Evolutionary conservation across 2,113 vertebrate genomes (phyloP), one percentile per base, ranked within the genome.

Genomic region (Chionomys nivalis): DNA sequence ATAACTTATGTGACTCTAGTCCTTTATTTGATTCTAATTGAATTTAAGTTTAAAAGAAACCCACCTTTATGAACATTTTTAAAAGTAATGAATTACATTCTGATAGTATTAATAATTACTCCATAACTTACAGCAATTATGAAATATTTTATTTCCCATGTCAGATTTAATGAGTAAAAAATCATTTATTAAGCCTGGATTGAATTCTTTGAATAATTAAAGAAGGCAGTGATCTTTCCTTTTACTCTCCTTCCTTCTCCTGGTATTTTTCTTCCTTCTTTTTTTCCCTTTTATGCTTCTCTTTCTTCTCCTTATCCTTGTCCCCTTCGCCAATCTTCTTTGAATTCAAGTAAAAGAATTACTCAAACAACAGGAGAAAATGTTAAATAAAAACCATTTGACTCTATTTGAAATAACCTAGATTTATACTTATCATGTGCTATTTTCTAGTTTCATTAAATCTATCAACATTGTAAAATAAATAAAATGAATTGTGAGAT

Each of bases 41-140:
- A 61, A 93, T n/a, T 76, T 79, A 88, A 66, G 36, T 89, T 91
- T 58, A 21, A 55, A 72, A 89, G 75, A 68, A 91, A 73, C 66
- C 10, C 2, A 73, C 19, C 2, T 49, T 61, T 66, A 14, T 70
- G 36, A 92, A 95, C 36, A 0, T 33, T 81, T 90, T 21, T 8
- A 42, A 93, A 23, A 75, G 12, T 21, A 9, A 1, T 39, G 11
- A 92, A 72, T 77, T 26, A 33, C 75, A n/a, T 52, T 82, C 63
- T 89, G 55, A 76, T 21, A 79, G 28, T 44, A 82, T 3, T 39
- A 63, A 75, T 79, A 65, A 91, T 89, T 73, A 61, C 3, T 78
- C 39, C 0, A 16, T 93, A 82, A 87, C 26, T 78, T 82, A 61
- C 3, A 87, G 12, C 1, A 87, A 75, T 39, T 68, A 14, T 73